Percentiles rank a stretch among this genome's conserved stretches.
phyloP scores from a whole-genome alignment of 2,888 invertebrate species.

The Callinectes sapidus region DNA sequence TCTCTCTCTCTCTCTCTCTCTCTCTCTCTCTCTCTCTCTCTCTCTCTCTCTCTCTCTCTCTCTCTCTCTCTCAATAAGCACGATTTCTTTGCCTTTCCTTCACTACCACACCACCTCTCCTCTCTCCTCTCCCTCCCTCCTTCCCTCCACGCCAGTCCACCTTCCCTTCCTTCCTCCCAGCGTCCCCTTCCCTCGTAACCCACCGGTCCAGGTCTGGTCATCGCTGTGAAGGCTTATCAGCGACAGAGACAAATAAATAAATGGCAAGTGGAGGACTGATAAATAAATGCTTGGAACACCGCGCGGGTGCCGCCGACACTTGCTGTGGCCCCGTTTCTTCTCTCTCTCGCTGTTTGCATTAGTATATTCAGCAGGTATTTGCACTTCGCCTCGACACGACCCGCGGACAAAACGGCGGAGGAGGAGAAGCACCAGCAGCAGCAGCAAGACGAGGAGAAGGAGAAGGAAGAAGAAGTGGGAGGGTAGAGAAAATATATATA shows the following conservation, averaged over 20 bases:
- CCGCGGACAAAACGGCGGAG: background rate
- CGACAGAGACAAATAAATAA: constrained; percentile 64
- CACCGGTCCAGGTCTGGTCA: constrained; percentile 10
- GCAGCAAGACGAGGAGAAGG: background rate
- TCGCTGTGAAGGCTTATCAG: constrained; percentile 50
- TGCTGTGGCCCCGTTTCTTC: constrained; percentile 30
- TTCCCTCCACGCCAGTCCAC: background rate
- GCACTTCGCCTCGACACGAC: background rate
- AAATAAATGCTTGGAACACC: constrained; percentile 62
- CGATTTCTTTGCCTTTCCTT: background rate
- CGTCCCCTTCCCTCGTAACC: background rate
- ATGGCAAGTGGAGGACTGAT: constrained; percentile 57
- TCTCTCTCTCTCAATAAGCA: constrained; percentile 14
- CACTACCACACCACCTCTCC: background rate
- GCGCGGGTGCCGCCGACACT: constrained; percentile 11
- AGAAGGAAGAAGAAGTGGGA: background rate
- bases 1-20: constrained; percentile 23
- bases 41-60: constrained; percentile 24
- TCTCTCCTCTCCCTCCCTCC: background rate
- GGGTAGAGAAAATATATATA: background rate
- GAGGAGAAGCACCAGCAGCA: background rate
- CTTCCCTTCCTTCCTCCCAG: background rate
- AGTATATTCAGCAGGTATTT: constrained; percentile 16
- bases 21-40: constrained; percentile 33
- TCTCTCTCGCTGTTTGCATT: background rate